Evolutionary conservation across 2,888 invertebrate genomes (phyloP).

Genomic region (Caenorhabditis sp.): DNA sequence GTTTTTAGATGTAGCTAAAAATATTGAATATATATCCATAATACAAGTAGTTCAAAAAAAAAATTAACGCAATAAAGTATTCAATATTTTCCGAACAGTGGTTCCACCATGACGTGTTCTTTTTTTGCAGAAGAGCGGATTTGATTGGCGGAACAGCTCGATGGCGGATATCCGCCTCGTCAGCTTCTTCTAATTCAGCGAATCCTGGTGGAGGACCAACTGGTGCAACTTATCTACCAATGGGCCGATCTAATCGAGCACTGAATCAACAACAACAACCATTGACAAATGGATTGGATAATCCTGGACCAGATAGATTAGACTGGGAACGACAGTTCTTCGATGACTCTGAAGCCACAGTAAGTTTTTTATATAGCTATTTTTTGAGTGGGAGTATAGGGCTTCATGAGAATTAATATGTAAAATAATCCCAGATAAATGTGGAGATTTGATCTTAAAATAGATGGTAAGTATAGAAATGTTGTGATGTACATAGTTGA

Average conservation of each 20-base stretch:
- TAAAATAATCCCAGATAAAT: neutral
- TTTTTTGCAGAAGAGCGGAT: constrained; percentile 34
- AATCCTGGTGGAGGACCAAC: constrained; percentile 14
- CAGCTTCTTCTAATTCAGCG: constrained; percentile 19
- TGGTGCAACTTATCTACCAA: constrained; percentile 33
- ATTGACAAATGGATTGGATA: constrained; percentile 45
- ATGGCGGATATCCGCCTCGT: constrained; percentile 50
- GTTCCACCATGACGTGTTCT: too few species aligned
- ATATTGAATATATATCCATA: too few species aligned
- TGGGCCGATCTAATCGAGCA: constrained; percentile 30
- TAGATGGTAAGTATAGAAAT: neutral
- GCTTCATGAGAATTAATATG: too few species aligned
- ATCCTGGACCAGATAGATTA: constrained; percentile 51
- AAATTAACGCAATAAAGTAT: too few species aligned
- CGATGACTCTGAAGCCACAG: constrained; percentile 57
- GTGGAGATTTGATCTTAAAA: neutral
- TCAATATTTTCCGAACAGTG: too few species aligned
- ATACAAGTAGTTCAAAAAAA: too few species aligned
- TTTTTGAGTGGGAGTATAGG: neutral
- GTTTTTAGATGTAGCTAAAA: too few species aligned
- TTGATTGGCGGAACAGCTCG: constrained; percentile 49
- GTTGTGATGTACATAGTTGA: neutral
- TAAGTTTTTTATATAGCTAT: constrained; percentile 10
- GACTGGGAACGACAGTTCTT: constrained; percentile 69
- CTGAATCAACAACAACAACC: constrained; percentile 38